These are phyloP conservation scores for Buphagus erythrorhynchus DNA, from an alignment of 2,797 vertebrate species.

Conservation along the genomic window DNA sequence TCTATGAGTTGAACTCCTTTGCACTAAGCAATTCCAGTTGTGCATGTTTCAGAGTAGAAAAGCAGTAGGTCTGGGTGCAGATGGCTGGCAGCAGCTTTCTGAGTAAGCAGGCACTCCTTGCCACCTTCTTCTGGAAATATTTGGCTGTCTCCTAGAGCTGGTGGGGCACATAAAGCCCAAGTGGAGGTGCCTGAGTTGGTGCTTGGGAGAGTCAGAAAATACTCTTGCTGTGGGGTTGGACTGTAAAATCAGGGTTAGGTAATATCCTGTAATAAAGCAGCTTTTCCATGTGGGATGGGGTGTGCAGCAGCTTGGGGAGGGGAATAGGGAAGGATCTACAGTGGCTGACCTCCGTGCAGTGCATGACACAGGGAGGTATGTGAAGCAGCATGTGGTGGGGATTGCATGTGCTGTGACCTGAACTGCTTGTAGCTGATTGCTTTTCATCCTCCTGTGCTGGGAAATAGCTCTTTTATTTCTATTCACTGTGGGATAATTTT, in stretches of 20 bases:
- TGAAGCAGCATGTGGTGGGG: not conserved
- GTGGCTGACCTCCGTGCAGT: not conserved
- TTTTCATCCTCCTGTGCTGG: not conserved
- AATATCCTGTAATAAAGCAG: not conserved
- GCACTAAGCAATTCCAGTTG: not conserved
- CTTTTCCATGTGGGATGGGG: not conserved
- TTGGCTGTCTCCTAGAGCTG: not conserved
- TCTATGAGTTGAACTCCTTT: not conserved
- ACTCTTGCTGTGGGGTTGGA: not conserved
- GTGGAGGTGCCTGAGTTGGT: not conserved
- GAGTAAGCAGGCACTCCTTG: accelerated
- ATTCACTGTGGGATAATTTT: not conserved
- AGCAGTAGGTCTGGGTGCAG: not conserved
- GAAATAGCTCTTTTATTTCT: not conserved
- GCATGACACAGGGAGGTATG: not conserved
- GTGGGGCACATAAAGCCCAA: not conserved
- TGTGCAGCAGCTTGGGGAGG: not conserved
- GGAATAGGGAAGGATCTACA: not conserved
- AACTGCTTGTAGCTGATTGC: not conserved
- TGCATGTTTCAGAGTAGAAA: not conserved
- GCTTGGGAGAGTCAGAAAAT: not conserved
- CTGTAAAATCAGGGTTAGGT: not conserved
- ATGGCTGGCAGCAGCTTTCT: not conserved
- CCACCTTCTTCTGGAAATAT: not conserved
- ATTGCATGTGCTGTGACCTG: not conserved